Conservation (phyloP, 2,797 vertebrate genomes). For the Scyliorhinus canicula region DNA sequence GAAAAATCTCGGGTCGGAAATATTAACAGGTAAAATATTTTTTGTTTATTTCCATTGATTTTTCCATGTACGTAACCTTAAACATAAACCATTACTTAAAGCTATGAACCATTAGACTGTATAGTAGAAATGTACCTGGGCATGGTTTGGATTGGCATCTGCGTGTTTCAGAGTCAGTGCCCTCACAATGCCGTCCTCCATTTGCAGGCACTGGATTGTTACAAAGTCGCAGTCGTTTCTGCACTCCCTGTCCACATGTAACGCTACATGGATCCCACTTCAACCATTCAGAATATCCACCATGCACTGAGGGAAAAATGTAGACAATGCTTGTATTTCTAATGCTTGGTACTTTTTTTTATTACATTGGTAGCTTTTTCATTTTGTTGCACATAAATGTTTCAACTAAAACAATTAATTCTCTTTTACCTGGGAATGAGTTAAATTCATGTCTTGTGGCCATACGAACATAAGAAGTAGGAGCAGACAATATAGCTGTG, state of each 20-base stretch:
- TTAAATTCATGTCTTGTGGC: background rate
- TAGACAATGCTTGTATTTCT: background rate
- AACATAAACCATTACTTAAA: background rate
- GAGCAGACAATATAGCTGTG: background rate
- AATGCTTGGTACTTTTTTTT: background rate
- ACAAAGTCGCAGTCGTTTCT: slow-evolving; percentile 76
- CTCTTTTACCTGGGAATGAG: background rate
- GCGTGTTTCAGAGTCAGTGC: slow-evolving; percentile 60
- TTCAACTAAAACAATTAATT: background rate
- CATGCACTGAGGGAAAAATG: slow-evolving; percentile 68
- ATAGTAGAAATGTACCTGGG: slow-evolving; percentile 65
- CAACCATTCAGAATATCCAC: slow-evolving; percentile 83
- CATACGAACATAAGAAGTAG: background rate
- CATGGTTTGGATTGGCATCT: slow-evolving; percentile 74
- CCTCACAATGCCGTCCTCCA: slow-evolving; percentile 73
- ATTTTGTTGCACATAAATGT: too few species aligned
- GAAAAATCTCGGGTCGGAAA: background rate
- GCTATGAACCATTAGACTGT: background rate
- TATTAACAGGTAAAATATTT: too few species aligned
- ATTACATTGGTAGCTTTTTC: too few species aligned
- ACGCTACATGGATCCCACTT: slow-evolving; percentile 80
- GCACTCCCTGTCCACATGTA: slow-evolving; percentile 75
- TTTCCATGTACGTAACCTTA: background rate
- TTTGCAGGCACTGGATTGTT: slow-evolving; percentile 82
- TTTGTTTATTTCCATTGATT: background rate